A percentile compares a stretch with the other conserved stretches of the same genome.
Conservation (phyloP, 2,113 vertebrate species). For the Panurus biarmicus region DNA sequence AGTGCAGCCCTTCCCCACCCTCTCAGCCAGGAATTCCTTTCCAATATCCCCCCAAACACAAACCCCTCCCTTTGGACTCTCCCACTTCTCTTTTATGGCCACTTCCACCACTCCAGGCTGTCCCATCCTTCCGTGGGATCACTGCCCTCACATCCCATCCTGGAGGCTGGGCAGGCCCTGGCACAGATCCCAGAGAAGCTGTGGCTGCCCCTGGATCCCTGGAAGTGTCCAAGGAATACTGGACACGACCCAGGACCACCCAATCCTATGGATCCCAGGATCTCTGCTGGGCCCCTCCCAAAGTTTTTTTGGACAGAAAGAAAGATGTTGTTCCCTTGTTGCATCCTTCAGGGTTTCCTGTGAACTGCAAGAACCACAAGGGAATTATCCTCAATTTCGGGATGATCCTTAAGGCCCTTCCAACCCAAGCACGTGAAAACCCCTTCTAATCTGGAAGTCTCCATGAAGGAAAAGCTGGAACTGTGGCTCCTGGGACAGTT, state of each 20-base stretch:
- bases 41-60: not conserved
- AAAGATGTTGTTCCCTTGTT: not conserved
- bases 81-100: not conserved
- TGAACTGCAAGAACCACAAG: not conserved
- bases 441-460: not conserved
- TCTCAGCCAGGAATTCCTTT: not conserved
- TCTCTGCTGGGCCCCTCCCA: not conserved
- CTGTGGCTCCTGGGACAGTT: not conserved
- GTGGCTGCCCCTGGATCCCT: not conserved
- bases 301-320: not conserved
- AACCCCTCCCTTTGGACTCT: not conserved
- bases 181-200: not conserved
- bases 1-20: not conserved
- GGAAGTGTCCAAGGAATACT: not conserved
- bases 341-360: not conserved
- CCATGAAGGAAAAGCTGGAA: not conserved
- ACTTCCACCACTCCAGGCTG: not conserved
- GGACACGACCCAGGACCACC: not conserved
- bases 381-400: not conserved
- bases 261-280: not conserved
- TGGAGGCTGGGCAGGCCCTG: fast-evolving
- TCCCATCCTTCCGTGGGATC: not conserved
- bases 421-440: not conserved
- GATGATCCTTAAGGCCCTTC: not conserved
- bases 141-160: not conserved